Conservation (phyloP, 2,888 invertebrate species). For the Lumbricus terrestris region DNA sequence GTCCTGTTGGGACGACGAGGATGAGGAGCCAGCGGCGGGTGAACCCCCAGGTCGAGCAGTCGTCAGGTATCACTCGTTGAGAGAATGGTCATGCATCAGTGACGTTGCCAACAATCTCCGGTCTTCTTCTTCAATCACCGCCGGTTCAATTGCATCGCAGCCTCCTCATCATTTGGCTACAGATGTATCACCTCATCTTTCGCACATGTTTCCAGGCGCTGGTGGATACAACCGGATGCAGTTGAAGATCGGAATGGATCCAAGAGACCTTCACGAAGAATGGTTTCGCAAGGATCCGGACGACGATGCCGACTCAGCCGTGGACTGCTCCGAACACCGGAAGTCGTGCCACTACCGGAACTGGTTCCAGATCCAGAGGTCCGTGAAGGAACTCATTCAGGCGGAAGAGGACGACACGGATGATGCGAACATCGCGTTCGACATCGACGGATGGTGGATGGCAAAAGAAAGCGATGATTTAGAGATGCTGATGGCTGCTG, state of each 20-base stretch:
- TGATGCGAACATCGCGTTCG: background rate
- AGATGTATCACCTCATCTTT: background rate
- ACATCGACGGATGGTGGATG: background rate
- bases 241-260: background rate
- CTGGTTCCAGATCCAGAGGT: slow-evolving; percentile 5
- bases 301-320: background rate
- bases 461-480: background rate
- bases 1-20: background rate
- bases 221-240: background rate
- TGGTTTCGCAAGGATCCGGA: background rate
- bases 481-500: background rate
- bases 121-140: background rate
- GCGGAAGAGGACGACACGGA: background rate
- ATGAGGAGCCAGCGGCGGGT: background rate
- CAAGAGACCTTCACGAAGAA: background rate
- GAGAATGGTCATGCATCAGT: background rate
- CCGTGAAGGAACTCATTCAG: background rate
- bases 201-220: background rate
- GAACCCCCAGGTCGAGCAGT: background rate
- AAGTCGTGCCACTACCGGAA: background rate
- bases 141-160: background rate
- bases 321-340: background rate
- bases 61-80: background rate
- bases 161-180: background rate
- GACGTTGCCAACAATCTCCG: background rate